Conservation (phyloP, 2,888 invertebrate genomes). For the Dendrolimus pini region DNA sequence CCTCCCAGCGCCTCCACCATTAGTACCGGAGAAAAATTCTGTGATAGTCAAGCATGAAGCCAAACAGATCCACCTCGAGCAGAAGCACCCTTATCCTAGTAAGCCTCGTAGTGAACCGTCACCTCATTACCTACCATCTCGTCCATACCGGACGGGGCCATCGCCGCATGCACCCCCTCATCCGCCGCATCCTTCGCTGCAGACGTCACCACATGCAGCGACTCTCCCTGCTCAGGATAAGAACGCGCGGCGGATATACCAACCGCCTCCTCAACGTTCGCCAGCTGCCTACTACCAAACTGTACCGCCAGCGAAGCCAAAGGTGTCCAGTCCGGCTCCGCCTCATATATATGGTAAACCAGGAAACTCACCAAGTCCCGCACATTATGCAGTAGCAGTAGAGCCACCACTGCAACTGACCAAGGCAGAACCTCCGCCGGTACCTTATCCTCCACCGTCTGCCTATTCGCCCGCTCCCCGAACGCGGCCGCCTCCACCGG, state of each 20-base stretch:
- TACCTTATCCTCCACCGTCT: slow-evolving; percentile 62
- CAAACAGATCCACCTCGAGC: slow-evolving; percentile 79
- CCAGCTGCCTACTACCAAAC: slow-evolving; percentile 61
- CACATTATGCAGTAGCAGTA: slow-evolving; percentile 57
- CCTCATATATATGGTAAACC: slow-evolving; percentile 84
- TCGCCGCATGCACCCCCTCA: slow-evolving; percentile 75
- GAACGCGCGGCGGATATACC: slow-evolving; percentile 43
- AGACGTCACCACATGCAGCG: slow-evolving; percentile 56
- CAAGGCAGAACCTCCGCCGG: slow-evolving; percentile 69
- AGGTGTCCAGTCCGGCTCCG: slow-evolving; percentile 87
- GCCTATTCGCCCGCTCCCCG: slow-evolving; percentile 50
- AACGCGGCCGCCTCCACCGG: slow-evolving; percentile 73
- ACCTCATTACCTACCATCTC: slow-evolving; percentile 73
- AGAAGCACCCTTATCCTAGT: slow-evolving; percentile 75
- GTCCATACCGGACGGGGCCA: slow-evolving; percentile 64
- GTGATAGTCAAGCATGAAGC: slow-evolving; percentile 89
- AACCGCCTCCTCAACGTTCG: slow-evolving; percentile 45
- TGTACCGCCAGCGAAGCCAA: slow-evolving; percentile 75
- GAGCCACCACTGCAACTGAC: slow-evolving; percentile 73
- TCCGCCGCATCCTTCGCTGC: slow-evolving; percentile 63
- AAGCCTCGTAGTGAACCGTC: slow-evolving; percentile 75
- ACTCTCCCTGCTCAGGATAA: slow-evolving; percentile 36
- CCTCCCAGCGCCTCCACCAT: slow-evolving; percentile 81
- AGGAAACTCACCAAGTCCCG: slow-evolving; percentile 68
- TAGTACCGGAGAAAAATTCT: slow-evolving; percentile 84